Percentiles rank a stretch among this genome's conserved stretches.
phyloP scores from a whole-genome alignment of 2,888 invertebrate species.

The Megalurothrips usitatus region DNA sequence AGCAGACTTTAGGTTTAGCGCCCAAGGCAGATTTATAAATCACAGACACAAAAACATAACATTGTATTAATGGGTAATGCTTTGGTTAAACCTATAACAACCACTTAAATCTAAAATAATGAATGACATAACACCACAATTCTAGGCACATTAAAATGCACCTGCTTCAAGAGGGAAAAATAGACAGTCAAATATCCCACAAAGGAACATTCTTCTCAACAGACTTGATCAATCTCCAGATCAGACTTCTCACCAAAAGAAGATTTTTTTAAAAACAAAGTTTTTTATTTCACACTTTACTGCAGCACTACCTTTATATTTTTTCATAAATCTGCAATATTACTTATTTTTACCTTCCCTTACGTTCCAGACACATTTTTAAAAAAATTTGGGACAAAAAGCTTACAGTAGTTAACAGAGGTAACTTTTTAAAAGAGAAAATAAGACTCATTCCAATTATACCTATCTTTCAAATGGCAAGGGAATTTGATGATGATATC shows the following conservation, averaged over 20 bases:
- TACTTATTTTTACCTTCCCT: not conserved
- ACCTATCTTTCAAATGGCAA: no score
- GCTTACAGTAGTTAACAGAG: not conserved
- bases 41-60: constrained; percentile 19
- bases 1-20: constrained; percentile 9
- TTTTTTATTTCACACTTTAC: not conserved
- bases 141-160: not conserved
- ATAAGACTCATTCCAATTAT: no score
- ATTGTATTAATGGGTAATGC: not conserved
- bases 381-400: not conserved
- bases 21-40: constrained; percentile 8
- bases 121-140: not conserved
- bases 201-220: not conserved
- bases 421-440: not conserved
- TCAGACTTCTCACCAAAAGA: not conserved
- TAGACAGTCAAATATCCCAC: not conserved
- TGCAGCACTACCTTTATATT: not conserved
- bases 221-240: not conserved
- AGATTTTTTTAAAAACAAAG: not conserved
- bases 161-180: not conserved
- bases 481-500: no score
- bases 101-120: not conserved
- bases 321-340: not conserved
- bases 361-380: not conserved
- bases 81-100: not conserved